Conservation (phyloP, 2,797 vertebrate genomes). For the Fundulus diaphanus region DNA sequence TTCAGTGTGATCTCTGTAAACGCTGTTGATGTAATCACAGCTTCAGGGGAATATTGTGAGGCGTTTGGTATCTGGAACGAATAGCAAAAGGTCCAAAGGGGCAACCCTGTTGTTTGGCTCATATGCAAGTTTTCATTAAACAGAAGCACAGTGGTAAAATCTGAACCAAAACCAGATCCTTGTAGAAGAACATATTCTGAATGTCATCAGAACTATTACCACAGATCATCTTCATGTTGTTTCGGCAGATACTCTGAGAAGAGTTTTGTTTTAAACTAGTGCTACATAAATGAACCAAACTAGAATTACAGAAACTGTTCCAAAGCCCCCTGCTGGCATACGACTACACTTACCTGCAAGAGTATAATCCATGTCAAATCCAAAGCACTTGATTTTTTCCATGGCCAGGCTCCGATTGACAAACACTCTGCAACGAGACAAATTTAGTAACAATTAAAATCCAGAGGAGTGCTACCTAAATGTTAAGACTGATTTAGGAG, state of each 20-base stretch:
- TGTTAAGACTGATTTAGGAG: background rate
- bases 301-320: no score
- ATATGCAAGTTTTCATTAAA: no score
- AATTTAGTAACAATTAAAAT: background rate
- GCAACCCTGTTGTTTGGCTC: no score
- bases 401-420: conserved; percentile 98
- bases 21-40: no score
- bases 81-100: no score
- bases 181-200: background rate
- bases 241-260: background rate
- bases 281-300: no score
- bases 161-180: background rate
- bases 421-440: conserved; percentile 87
- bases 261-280: no score
- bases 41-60: no score
- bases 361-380: conserved; percentile 99
- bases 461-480: background rate
- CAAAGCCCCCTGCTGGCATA: no score
- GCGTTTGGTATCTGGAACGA: background rate
- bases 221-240: background rate
- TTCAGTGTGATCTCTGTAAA: no score
- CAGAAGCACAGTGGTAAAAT: no score
- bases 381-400: conserved; percentile 99
- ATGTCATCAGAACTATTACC: background rate
- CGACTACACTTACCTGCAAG: conserved; percentile 87